Base-by-base conservation (phyloP, 64 coral and sea anemone species). In the Porites lutea region DNA sequence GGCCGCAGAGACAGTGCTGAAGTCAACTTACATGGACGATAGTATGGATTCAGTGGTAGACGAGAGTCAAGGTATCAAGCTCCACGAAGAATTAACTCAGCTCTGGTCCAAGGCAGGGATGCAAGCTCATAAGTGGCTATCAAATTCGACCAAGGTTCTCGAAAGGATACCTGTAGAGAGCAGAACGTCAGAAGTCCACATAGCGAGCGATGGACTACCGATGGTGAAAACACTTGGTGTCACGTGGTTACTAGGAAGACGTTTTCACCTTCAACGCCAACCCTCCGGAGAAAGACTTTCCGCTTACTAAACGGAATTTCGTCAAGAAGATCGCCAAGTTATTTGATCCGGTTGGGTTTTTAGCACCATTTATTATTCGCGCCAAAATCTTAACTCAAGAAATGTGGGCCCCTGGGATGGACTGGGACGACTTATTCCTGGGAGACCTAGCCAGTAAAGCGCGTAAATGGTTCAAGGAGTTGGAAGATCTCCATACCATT, bases 221-320 rank as follows among this genome's bases (percentile, higher is more conserved):
- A 91, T 87, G 91, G 89, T 80, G 45, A 95, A 95, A 76, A 88
- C 83, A 50, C 89, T 91, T 71, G 94, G 88, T 58, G 52, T 95
- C 65, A 55, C 73, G 63, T 95, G 94, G 89, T 68, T 86, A 77
- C 75, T 82, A 74, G 80, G 75, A 95, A 70, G 89, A 91, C 72
- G 66, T 87, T 62, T 95, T 95, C 65, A 87, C 93, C 22, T 74
- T 90, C 82, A 95, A 79, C 60, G 45, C 89, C 81, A 65, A 91
- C 62, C 70, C 49, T 43, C 61, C 54, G 48, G 55, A 74, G 20
- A 65, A 90, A 68, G 43, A 81, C 75, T 75, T 76, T 65, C 75
- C 91, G 81, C 83, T 83, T 46, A 92, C 81, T 46, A 86, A 92
- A 72, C 81, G 90, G n/a, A 86, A 61, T 48, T 75, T 92, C 44